phyloP scores from a whole-genome alignment of 1,140 invertebrate genomes.

The Alviniconcha marisindica region DNA sequence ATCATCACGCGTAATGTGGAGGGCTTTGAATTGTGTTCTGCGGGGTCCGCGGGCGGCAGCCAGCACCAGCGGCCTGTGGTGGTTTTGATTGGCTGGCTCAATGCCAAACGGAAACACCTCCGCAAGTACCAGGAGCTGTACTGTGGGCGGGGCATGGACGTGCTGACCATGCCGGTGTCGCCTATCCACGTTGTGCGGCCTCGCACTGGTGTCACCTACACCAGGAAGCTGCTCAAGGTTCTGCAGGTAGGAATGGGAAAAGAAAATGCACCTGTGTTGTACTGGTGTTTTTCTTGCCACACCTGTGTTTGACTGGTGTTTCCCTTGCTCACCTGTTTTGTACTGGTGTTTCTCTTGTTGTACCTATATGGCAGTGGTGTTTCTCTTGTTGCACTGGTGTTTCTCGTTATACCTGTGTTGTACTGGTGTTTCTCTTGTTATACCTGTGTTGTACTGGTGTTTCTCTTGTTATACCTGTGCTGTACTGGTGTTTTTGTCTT shows the following conservation, averaged over 20 bases:
- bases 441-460: no score
- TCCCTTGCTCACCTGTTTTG: no score
- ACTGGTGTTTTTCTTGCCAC: no score
- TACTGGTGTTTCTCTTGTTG: no score
- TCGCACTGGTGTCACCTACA: conserved; percentile 16
- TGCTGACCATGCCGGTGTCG: conserved; percentile 1
- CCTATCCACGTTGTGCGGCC: conserved; percentile 29
- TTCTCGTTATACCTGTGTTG: no score
- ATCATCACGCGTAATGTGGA: conserved; percentile 6
- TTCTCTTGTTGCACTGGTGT: no score
- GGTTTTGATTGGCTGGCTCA: conserved; percentile 37
- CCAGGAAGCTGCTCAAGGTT: not conserved
- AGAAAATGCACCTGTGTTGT: no score
- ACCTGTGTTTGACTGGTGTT: no score
- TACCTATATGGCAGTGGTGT: no score
- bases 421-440: no score
- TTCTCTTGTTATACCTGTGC: no score
- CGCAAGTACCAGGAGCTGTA: conserved; percentile 31
- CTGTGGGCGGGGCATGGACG: conserved; percentile 9
- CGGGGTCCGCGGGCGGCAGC: not conserved
- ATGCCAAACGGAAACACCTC: conserved; percentile 25
- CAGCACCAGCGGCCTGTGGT: conserved; percentile 25
- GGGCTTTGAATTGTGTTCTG: conserved; percentile 14
- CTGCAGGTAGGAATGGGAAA: conserved; percentile 29
- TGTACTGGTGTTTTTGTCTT: no score